Percentiles rank a stretch among this genome's conserved stretches.
Evolutionary conservation across 2,888 invertebrate species (phyloP).

Genomic region (Netelia inedita): DNA sequence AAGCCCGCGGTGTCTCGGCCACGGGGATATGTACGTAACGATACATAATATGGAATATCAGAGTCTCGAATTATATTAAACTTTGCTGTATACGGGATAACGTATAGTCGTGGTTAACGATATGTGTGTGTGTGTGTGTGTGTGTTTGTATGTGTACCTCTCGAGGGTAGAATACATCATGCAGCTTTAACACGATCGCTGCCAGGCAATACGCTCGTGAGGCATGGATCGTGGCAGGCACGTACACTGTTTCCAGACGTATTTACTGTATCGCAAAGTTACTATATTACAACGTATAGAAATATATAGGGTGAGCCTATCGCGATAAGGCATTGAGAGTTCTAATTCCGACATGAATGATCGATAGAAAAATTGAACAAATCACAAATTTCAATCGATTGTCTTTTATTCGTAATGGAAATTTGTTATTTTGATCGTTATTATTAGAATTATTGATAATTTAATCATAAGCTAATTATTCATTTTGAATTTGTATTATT

Average conservation of each 20-base stretch:
- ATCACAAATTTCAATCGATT: no score
- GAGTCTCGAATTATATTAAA: slow-evolving; percentile 45
- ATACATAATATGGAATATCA: slow-evolving; percentile 38
- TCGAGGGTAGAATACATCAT: background rate
- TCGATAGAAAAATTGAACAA: no score
- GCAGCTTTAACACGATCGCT: slow-evolving; percentile 17
- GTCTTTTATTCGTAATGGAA: background rate
- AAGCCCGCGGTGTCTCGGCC: slow-evolving; percentile 3
- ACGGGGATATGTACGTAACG: background rate
- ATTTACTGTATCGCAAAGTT: slow-evolving; percentile 23
- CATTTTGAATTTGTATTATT: no score
- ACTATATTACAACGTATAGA: background rate
- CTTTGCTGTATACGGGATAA: slow-evolving; percentile 17
- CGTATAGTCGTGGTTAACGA: background rate
- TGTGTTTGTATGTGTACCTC: background rate
- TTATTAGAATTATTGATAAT: background rate
- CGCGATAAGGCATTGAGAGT: background rate
- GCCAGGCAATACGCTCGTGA: slow-evolving; percentile 29
- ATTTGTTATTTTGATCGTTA: background rate
- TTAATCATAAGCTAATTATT: no score
- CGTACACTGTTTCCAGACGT: slow-evolving; percentile 27
- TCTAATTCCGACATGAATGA: background rate
- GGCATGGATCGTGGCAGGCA: slow-evolving; percentile 6
- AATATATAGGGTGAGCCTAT: slow-evolving; percentile 3
- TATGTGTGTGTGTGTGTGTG: background rate